Evolutionary conservation across 1,140 invertebrate genomes (phyloP).

Genomic region (Bombus waltoni): DNA sequence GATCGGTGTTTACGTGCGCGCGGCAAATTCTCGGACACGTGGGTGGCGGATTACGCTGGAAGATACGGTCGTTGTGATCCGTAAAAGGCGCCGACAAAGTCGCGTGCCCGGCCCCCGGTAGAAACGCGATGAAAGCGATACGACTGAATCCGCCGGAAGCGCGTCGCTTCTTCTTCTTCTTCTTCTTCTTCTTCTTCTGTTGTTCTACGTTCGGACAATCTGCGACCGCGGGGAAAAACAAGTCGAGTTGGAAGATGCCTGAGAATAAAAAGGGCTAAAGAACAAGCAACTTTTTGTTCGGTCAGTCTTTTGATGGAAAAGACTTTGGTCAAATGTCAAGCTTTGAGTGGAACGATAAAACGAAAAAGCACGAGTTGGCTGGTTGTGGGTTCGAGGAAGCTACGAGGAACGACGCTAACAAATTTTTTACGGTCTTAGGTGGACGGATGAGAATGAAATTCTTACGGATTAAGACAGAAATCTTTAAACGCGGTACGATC

Average conservation of each 20-base stretch:
- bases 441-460: background rate
- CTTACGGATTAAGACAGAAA: too few relatives aligned
- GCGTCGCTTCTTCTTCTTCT: slow-evolving; percentile 8
- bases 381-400: background rate
- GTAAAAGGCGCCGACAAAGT: slow-evolving; percentile 68
- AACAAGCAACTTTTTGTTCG: background rate
- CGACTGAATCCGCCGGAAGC: slow-evolving; percentile 30
- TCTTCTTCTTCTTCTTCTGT: background rate
- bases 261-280: background rate
- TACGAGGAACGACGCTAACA: too few relatives aligned
- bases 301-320: background rate
- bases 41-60: slow-evolving; percentile 59
- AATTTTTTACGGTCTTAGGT: background rate
- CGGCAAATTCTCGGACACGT: slow-evolving; percentile 25
- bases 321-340: background rate
- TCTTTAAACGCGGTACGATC: too few relatives aligned
- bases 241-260: background rate
- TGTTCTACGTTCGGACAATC: background rate
- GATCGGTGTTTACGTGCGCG: slow-evolving; percentile 19
- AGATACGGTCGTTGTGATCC: slow-evolving; percentile 51
- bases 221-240: background rate
- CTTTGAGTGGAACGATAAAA: background rate
- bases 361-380: background rate
- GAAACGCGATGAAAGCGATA: slow-evolving; percentile 51
- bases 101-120: slow-evolving; percentile 40